These are phyloP conservation scores for Cephus pygmeus DNA, from an alignment of 2,888 invertebrate species.

Conservation along the genomic window DNA sequence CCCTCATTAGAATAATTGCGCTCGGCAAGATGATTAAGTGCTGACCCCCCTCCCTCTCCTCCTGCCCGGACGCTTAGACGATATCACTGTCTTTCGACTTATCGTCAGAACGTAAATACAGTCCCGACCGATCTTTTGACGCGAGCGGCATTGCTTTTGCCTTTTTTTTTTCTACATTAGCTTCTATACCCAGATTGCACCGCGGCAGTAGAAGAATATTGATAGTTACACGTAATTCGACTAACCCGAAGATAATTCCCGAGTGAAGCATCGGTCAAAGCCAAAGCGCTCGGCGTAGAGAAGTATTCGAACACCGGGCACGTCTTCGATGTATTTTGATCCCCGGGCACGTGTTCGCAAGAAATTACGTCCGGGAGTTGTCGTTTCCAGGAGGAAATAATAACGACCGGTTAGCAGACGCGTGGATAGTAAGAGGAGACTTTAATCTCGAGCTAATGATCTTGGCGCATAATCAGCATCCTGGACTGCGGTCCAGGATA, in stretches of 20 bases:
- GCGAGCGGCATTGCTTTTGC: neutral
- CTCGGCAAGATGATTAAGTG: slow-evolving; percentile 45
- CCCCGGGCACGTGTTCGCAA: neutral
- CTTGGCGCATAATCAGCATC: slow-evolving; percentile 4
- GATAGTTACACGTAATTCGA: neutral
- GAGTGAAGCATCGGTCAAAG: neutral
- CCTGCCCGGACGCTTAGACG: slow-evolving; percentile 20
- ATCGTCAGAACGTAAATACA: neutral
- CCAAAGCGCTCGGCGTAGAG: neutral
- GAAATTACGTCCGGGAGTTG: neutral
- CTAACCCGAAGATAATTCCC: neutral
- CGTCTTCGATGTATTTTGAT: slow-evolving; percentile 1
- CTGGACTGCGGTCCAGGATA: neutral
- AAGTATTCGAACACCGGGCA: neutral
- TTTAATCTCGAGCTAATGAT: slow-evolving; percentile 7
- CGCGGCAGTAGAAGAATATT: neutral
- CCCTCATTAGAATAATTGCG: slow-evolving; percentile 52
- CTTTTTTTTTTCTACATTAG: neutral
- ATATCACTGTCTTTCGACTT: slow-evolving; percentile 18
- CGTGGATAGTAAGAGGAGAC: neutral
- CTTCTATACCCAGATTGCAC: neutral
- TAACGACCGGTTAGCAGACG: neutral
- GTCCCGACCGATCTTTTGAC: neutral
- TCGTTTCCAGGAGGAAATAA: neutral
- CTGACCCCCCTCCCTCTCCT: slow-evolving; percentile 13